Evolutionary conservation across 2,113 vertebrate genomes (phyloP), one percentile per base, ranked within the genome.

Genomic region (Sterrhoptilus dennistouni): DNA sequence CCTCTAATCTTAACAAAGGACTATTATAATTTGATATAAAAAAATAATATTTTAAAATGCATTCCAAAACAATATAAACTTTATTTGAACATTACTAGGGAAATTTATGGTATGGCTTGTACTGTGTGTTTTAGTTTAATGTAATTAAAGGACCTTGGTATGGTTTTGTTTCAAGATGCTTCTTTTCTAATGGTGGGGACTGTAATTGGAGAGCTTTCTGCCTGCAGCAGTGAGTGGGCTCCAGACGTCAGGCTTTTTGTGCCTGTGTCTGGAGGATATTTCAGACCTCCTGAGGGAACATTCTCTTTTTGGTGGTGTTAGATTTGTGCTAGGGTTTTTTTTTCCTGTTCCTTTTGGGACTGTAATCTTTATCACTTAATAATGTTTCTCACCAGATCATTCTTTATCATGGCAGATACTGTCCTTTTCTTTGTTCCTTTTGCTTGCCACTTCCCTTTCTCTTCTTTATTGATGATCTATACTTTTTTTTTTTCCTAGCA

Each of bases 121-220:
- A 20, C 20, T 74, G 40, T 76, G 31, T 80, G 33, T 83, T 94
- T 93, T 53, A 88, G 12, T 53, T 80, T 85, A 88, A 83, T 44
- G 14, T 76, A 77, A 77, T 92, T 93, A 92, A 77, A 80, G 61
- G 53, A 33, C 68, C 45, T 88, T 65, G 54, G 54, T 85, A 74
- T 69, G 40, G 31, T 90, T 93, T 68, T 88, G 29, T 83, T 94
- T 85, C 75, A 88, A 57, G 82, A 85, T 57, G 29, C n/a, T 65
- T 36, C 42, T 87, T 90, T 90, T 72, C 25, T 94, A 72, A 59
- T 66, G 54, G 25, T 57, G 21, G 50, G 36, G 59, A 71, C n/a
- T 90, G 75, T 92, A 95, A 94, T 8, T 83, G 75, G 88, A 93
- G 92, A 94, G 40, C 61, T 76, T 92, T 89, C 84, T 96, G 87